Percentiles rank a stretch among this genome's conserved stretches.
These are phyloP conservation scores for Cryptus viduatorius DNA, from an alignment of 2,888 invertebrate species.

Conservation along the genomic window DNA sequence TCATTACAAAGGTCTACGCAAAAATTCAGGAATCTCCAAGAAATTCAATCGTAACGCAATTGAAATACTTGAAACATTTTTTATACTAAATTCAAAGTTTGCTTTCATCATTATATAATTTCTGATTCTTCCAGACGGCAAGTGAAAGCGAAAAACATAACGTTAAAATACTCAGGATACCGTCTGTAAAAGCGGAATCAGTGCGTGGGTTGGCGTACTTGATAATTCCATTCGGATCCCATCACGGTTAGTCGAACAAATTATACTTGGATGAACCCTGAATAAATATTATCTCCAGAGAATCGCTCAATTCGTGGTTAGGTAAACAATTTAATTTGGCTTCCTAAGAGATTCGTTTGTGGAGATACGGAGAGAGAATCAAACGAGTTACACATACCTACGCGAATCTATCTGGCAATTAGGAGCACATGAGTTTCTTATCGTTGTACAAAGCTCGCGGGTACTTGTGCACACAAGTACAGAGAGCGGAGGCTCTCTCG, in stretches of 20 bases:
- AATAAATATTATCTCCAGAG: slow-evolving; percentile 24
- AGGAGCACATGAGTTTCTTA: slow-evolving; percentile 25
- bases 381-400: background rate
- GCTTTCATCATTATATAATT: background rate
- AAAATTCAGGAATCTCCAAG: background rate
- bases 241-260: slow-evolving; percentile 17
- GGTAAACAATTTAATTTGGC: slow-evolving; percentile 35
- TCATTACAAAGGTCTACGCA: background rate
- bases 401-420: slow-evolving; percentile 22
- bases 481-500: background rate
- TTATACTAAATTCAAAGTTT: background rate
- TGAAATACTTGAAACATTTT: background rate
- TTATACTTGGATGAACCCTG: background rate
- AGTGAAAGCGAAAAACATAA: background rate
- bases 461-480: background rate
- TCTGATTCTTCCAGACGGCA: background rate
- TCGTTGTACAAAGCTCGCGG: background rate
- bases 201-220: background rate
- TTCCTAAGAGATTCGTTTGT: background rate
- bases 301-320: slow-evolving; percentile 20
- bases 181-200: background rate
- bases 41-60: background rate
- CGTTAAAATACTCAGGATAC: background rate
- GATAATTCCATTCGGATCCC: slow-evolving; percentile 3
- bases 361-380: background rate